Conservation (phyloP, 2,797 vertebrate genomes). For the Cyclopterus lumpus region DNA sequence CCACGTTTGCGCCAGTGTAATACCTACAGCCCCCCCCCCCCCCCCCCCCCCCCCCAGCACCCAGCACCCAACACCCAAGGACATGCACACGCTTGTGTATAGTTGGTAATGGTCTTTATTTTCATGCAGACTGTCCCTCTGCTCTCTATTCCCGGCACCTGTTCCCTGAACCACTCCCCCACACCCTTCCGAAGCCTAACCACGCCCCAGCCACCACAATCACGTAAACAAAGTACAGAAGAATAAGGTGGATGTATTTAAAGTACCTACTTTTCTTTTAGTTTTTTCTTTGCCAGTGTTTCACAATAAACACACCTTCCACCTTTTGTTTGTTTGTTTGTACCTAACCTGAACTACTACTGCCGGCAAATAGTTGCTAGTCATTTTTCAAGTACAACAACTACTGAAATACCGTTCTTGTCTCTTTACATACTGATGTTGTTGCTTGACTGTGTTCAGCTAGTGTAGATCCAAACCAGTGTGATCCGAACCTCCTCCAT, state of each 20-base stretch:
- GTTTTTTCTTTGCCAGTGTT: conserved; percentile 17
- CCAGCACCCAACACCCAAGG: too few relatives aligned
- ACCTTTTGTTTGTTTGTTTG: background rate
- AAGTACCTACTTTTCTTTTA: conserved; percentile 24
- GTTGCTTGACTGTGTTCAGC: conserved; percentile 28
- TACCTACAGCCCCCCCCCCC: too few relatives aligned
- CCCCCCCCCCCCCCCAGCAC: too few relatives aligned
- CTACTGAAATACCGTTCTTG: background rate
- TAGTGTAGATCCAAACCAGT: conserved; percentile 22
- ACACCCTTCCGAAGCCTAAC: too few relatives aligned
- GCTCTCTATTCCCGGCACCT: too few relatives aligned
- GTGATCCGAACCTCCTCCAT: conserved; percentile 10
- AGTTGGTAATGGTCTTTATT: too few relatives aligned
- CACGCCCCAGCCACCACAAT: too few relatives aligned
- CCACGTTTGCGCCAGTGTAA: too few relatives aligned
- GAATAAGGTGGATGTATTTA: conserved; percentile 33
- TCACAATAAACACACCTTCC: conserved; percentile 36
- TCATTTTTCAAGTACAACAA: conserved; percentile 29
- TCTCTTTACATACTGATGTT: conserved; percentile 3
- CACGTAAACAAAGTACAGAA: conserved; percentile 29
- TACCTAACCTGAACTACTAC: conserved; percentile 6
- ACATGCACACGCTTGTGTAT: too few relatives aligned
- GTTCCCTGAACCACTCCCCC: too few relatives aligned
- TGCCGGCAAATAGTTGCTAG: conserved; percentile 26
- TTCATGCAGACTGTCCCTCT: too few relatives aligned